A percentile compares a stretch with the other conserved stretches of the same genome.
phyloP scores from a whole-genome alignment of 1,140 invertebrate genomes.

The Drosophila triauraria region DNA sequence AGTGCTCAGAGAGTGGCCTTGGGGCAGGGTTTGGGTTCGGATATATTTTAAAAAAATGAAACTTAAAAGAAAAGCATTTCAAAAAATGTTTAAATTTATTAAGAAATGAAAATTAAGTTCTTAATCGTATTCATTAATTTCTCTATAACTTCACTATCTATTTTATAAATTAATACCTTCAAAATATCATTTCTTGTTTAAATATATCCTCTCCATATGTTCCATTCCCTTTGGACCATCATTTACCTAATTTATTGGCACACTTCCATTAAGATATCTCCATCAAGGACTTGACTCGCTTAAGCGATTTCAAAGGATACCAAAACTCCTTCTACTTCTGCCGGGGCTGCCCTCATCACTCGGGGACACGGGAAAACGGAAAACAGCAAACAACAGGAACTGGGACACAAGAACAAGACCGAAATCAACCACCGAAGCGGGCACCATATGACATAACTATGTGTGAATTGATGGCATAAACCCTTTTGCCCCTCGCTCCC shows the following conservation, averaged over 20 bases:
- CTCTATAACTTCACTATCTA: neutral
- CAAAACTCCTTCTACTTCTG: constrained; percentile 34
- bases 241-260: constrained; percentile 46
- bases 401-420: constrained; percentile 26
- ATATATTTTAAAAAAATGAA: neutral
- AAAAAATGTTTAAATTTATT: neutral
- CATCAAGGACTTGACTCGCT: constrained; percentile 28
- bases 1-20: neutral
- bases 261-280: constrained; percentile 50
- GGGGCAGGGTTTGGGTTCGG: neutral
- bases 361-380: constrained; percentile 5
- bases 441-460: constrained; percentile 77
- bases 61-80: neutral
- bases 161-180: neutral
- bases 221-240: constrained; percentile 1
- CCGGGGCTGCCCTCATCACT: constrained; percentile 7
- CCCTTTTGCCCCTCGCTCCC: constrained; percentile 57
- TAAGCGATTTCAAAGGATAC: constrained; percentile 55
- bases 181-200: neutral
- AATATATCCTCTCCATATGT: constrained; percentile 4
- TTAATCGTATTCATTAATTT: neutral
- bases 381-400: constrained; percentile 28
- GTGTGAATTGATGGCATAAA: constrained; percentile 81
- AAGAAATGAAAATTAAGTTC: neutral
- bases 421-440: constrained; percentile 39